Base-by-base conservation (phyloP, 2,113 vertebrate genomes). In the Sterrhoptilus dennistouni region DNA sequence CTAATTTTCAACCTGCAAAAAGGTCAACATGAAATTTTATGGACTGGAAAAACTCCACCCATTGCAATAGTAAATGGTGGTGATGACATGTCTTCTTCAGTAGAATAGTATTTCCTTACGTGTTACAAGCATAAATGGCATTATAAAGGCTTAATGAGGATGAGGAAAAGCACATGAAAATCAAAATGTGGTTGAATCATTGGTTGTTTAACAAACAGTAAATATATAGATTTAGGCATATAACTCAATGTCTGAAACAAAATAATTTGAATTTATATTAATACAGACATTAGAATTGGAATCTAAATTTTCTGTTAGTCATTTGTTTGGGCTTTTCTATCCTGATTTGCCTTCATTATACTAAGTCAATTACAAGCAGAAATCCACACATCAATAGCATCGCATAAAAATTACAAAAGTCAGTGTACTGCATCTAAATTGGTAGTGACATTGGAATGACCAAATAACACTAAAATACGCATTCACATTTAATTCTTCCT, bases 1-100 rank as follows among this genome's bases (percentile, higher is more conserved):
- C 71, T 91, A 91, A 89, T 90, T 76, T 69, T 6, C 31, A 75
- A 85, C 65, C 61, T 79, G n/a, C 56, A 89, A 90, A 94, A 87
- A 81, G 17, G 28, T 65, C 40, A 87, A 65, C 35, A 75, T 47
- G 9, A 81, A 75, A 78, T 78, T 89, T 95, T 85, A 74, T 90
- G 66, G 63, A 82, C 29, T 60, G 25, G 54, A 82, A 72, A 85
- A 86, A 31, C 17, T 22, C 23, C 33, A 70, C 9, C 9, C 24
- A 29, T 27, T 95, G 35, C 54, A 65, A 50, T 31, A 72, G 11
- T 49, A 47, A 87, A 54, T 4, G 3, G n/a, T 36, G 44, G 25
- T 50, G 28, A 69, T 77, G 54, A 53, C 15, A 28, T 66, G 33
- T 42, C 60, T 60, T 90, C 35, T 70, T 59, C 71, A 59, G 33